Percentiles rank a stretch among this genome's conserved stretches.
Evolutionary conservation across 2,888 invertebrate genomes (phyloP).

Genomic region (Drosophila paranaensis): DNA sequence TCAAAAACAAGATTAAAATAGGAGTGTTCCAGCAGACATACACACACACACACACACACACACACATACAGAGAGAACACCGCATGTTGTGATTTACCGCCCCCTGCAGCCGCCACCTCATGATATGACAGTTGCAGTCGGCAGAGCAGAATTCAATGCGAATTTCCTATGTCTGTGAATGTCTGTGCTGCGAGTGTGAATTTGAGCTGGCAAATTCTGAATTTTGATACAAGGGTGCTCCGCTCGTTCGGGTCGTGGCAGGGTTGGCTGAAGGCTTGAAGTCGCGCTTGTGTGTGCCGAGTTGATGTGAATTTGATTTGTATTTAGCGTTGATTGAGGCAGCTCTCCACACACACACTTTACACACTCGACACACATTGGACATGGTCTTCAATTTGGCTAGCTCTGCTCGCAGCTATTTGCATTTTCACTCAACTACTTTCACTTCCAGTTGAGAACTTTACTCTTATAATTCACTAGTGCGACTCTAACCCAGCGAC

Average conservation of each 20-base stretch:
- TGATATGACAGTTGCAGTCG: conserved; percentile 63
- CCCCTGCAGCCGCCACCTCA: neutral
- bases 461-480: conserved; percentile 55
- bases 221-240: conserved; percentile 45
- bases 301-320: conserved; percentile 59
- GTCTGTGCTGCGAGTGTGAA: conserved; percentile 35
- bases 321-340: conserved; percentile 57
- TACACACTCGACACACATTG: conserved; percentile 6
- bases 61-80: conserved; percentile 23
- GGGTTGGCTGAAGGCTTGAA: conserved; percentile 10
- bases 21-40: conserved; percentile 61
- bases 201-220: conserved; percentile 53
- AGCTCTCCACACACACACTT: neutral
- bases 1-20: conserved; percentile 81
- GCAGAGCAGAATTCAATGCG: conserved; percentile 35
- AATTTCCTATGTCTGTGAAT: conserved; percentile 41
- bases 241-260: neutral
- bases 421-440: conserved; percentile 51
- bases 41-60: conserved; percentile 26
- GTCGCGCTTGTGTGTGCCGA: conserved; percentile 13
- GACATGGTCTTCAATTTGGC: conserved; percentile 36
- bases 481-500: conserved; percentile 28
- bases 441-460: conserved; percentile 43
- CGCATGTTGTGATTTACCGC: conserved; percentile 75
- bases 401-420: conserved; percentile 31